Conservation (phyloP, 2,113 vertebrate genomes). For the Neogobius melanostomus region DNA sequence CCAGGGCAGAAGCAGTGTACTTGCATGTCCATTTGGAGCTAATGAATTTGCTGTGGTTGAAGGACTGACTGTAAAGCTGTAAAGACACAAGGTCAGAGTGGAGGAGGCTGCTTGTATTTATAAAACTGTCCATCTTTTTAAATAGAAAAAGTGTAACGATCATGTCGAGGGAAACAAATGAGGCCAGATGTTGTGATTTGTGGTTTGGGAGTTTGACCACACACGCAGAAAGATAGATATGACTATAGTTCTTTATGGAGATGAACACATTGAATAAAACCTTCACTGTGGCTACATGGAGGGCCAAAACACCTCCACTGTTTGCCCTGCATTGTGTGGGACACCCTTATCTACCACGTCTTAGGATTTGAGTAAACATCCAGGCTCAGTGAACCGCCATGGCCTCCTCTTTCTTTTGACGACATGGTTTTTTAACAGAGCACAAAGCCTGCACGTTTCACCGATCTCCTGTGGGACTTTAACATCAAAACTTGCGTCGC, state of each 20-base stretch:
- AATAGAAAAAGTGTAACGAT: slow-evolving; percentile 32
- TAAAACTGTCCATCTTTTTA: slow-evolving; percentile 38
- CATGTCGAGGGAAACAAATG: slow-evolving; percentile 34
- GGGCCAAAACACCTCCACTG: slow-evolving; percentile 26
- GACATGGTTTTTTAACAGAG: slow-evolving; percentile 40
- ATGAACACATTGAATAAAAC: slow-evolving; percentile 42
- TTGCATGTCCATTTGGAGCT: slow-evolving; percentile 24
- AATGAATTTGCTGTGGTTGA: slow-evolving; percentile 36
- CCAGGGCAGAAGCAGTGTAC: slow-evolving; percentile 35
- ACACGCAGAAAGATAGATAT: slow-evolving; percentile 37
- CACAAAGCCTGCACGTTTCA: slow-evolving; percentile 41
- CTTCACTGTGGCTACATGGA: slow-evolving; percentile 8
- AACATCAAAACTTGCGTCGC: background rate
- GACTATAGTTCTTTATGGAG: slow-evolving; percentile 18
- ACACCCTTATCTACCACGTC: slow-evolving; percentile 43
- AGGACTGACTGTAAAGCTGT: background rate
- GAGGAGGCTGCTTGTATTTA: slow-evolving; percentile 5
- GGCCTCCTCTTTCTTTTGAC: slow-evolving; percentile 17
- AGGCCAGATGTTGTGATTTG: slow-evolving; percentile 20
- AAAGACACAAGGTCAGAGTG: slow-evolving; percentile 4
- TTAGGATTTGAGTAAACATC: slow-evolving; percentile 39
- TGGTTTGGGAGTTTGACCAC: slow-evolving; percentile 36
- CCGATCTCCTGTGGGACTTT: slow-evolving; percentile 25
- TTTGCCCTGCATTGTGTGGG: slow-evolving; percentile 13
- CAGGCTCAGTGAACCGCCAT: slow-evolving; percentile 35